These are phyloP conservation scores for Limnodromus scolopaceus DNA, from an alignment of 2,797 vertebrate genomes.

Conservation along the genomic window DNA sequence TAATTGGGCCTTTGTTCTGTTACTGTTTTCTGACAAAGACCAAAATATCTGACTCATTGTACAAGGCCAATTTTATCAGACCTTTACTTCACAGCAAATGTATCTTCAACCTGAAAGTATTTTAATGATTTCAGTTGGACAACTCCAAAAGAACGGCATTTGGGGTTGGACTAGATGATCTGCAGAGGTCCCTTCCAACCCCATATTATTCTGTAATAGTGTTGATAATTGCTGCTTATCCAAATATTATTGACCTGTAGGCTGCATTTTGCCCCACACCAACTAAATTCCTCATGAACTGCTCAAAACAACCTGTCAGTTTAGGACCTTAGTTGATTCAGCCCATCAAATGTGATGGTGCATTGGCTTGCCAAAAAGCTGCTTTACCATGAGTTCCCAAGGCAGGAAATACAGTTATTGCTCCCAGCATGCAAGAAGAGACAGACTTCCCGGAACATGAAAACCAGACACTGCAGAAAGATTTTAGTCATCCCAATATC, in stretches of 20 bases:
- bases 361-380: neutral
- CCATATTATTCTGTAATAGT: neutral
- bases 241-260: neutral
- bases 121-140: accelerated
- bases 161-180: too few relatives aligned
- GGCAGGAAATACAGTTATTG: neutral
- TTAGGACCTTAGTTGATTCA: neutral
- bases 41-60: neutral
- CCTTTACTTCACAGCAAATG: neutral
- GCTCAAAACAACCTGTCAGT: neutral
- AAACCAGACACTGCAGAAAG: neutral
- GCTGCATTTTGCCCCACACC: neutral
- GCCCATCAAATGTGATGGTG: neutral
- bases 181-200: too few relatives aligned
- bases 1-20: neutral
- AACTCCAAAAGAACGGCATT: neutral
- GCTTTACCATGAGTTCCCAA: neutral
- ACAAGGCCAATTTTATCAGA: neutral
- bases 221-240: neutral
- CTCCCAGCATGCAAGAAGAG: neutral
- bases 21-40: neutral
- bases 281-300: neutral
- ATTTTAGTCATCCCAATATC: neutral
- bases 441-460: accelerated
- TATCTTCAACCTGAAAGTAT: neutral